These are phyloP conservation scores for Eleutherodactylus coqui DNA, from an alignment of 2,797 vertebrate genomes.

Conservation along the genomic window DNA sequence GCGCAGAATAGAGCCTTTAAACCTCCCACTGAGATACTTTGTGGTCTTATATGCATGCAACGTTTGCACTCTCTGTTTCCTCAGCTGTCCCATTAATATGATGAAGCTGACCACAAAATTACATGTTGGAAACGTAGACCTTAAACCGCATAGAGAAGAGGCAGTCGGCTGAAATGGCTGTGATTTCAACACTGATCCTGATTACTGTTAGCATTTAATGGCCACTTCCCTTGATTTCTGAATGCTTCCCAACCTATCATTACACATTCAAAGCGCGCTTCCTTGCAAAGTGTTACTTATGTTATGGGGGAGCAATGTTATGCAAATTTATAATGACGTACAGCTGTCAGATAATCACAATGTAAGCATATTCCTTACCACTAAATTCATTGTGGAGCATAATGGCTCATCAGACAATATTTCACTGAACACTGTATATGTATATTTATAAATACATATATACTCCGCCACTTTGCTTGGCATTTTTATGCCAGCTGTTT, in stretches of 20 bases:
- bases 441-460: constrained; percentile 58
- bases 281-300: constrained; percentile 56
- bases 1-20: constrained; percentile 21
- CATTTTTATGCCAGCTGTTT: constrained; percentile 57
- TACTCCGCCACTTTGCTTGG: constrained; percentile 50
- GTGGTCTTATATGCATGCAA: constrained; percentile 68
- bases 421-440: constrained; percentile 58
- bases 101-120: constrained; percentile 75
- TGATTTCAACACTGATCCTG: constrained; percentile 67
- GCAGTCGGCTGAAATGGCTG: constrained; percentile 68
- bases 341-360: constrained; percentile 63
- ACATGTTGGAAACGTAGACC: constrained; percentile 70
- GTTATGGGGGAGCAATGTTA: constrained; percentile 60
- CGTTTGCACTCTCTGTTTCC: constrained; percentile 68
- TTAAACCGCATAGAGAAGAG: constrained; percentile 68
- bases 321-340: constrained; percentile 62
- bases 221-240: constrained; percentile 66
- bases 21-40: constrained; percentile 64
- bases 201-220: constrained; percentile 64
- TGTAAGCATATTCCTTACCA: constrained; percentile 57
- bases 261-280: constrained; percentile 63
- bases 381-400: constrained; percentile 59
- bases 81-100: constrained; percentile 70
- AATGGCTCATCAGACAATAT: constrained; percentile 63
- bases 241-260: constrained; percentile 61